These are phyloP conservation scores for Limnodromus scolopaceus DNA, from an alignment of 2,797 vertebrate genomes.

Conservation along the genomic window DNA sequence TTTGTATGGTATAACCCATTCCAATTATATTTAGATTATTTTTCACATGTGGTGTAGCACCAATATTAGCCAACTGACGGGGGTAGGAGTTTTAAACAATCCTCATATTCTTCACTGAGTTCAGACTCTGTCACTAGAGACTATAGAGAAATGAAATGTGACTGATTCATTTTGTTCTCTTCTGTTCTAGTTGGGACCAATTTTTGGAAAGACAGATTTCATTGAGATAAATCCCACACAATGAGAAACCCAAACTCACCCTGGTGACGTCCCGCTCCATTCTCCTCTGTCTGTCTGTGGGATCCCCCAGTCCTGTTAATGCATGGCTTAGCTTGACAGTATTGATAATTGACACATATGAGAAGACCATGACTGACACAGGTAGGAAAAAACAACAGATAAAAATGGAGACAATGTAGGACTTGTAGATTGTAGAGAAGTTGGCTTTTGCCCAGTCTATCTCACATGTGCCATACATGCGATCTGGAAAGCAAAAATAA, in stretches of 20 bases:
- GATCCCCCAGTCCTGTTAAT: slow-evolving; percentile 79
- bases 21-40: not conserved
- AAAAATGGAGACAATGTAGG: slow-evolving; percentile 88
- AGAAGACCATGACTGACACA: slow-evolving; percentile 85
- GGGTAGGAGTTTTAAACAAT: not conserved
- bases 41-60: not conserved
- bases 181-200: not conserved
- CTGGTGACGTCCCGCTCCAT: slow-evolving; percentile 85
- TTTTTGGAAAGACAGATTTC: not conserved
- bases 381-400: slow-evolving; percentile 88
- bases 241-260: slow-evolving; percentile 54
- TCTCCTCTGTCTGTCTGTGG: slow-evolving; percentile 83
- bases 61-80: not conserved
- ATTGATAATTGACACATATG: slow-evolving; percentile 87
- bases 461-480: slow-evolving; percentile 89
- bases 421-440: slow-evolving; percentile 90
- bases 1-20: not conserved
- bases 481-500: slow-evolving; percentile 74
- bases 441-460: slow-evolving; percentile 92
- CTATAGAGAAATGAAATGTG: not conserved
- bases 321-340: slow-evolving; percentile 87
- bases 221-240: not conserved
- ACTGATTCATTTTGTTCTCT: not conserved
- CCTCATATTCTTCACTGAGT: not conserved
- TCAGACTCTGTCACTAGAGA: not conserved